These are phyloP conservation scores for Motacilla alba DNA, from an alignment of 2,113 vertebrate genomes.

Conservation along the genomic window DNA sequence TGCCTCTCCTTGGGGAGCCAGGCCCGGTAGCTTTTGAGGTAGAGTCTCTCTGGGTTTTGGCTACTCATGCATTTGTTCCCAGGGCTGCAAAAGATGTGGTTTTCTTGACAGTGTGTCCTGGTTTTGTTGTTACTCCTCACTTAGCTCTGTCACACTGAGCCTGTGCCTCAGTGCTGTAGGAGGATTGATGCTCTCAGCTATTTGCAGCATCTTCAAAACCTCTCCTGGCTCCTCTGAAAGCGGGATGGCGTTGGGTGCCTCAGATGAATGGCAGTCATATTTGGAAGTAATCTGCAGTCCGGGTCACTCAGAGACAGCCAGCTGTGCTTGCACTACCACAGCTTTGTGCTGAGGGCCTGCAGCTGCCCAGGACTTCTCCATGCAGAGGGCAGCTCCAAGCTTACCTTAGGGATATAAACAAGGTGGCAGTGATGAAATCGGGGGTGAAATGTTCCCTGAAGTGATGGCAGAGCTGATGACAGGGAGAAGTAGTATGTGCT, in stretches of 20 bases:
- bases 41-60: not conserved
- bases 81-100: not conserved
- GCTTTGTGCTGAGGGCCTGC: not conserved
- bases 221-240: not conserved
- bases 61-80: not conserved
- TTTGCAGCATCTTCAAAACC: not conserved
- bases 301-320: fast-evolving
- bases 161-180: not conserved
- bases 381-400: not conserved
- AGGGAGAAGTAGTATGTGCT: not conserved
- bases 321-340: not conserved
- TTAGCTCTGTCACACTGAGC: not conserved
- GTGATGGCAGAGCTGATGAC: not conserved
- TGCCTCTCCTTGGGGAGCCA: not conserved
- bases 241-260: not conserved
- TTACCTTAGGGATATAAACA: not conserved
- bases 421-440: not conserved
- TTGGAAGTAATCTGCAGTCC: not conserved
- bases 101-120: not conserved
- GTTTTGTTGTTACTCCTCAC: not conserved
- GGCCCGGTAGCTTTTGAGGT: not conserved
- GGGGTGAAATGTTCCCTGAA: not conserved
- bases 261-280: not conserved
- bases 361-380: not conserved
- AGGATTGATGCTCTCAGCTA: not conserved